Percentiles rank a stretch among this genome's conserved stretches.
Evolutionary conservation across 2,888 invertebrate genomes (phyloP).

Genomic region (Alsophila aescularia): DNA sequence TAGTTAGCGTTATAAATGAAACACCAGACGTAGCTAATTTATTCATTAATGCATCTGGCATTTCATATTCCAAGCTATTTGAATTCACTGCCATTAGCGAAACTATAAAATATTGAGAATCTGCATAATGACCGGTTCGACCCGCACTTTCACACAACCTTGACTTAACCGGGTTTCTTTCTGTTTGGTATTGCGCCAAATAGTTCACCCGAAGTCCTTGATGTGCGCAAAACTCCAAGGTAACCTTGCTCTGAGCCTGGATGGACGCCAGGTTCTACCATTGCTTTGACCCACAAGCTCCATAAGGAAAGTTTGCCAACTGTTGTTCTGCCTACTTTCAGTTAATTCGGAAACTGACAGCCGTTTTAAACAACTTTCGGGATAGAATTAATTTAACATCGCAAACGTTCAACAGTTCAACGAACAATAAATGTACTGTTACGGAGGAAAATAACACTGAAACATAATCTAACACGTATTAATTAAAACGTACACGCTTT

Average conservation of each 20-base stretch:
- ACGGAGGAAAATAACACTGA: not conserved
- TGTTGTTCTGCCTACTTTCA: slow-evolving; percentile 25
- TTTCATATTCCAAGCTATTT: slow-evolving; percentile 20
- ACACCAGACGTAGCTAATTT: slow-evolving; percentile 22
- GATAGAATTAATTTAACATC: slow-evolving; percentile 16
- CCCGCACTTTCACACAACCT: slow-evolving; percentile 47
- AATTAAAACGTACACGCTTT: slow-evolving; percentile 19
- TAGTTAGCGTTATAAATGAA: not conserved
- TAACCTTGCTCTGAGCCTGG: slow-evolving; percentile 49
- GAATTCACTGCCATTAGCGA: slow-evolving; percentile 14
- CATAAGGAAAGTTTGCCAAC: slow-evolving; percentile 31
- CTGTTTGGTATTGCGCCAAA: slow-evolving; percentile 50
- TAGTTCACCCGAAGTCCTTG: slow-evolving; percentile 35
- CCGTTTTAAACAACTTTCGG: slow-evolving; percentile 19
- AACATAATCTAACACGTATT: slow-evolving; percentile 2
- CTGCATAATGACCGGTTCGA: slow-evolving; percentile 29
- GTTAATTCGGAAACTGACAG: slow-evolving; percentile 20
- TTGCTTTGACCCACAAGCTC: slow-evolving; percentile 50
- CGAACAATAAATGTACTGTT: not conserved
- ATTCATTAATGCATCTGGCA: slow-evolving; percentile 28
- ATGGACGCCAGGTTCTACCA: slow-evolving; percentile 47
- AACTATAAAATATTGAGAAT: slow-evolving; percentile 18
- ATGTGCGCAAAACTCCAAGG: slow-evolving; percentile 37
- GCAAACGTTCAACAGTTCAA: slow-evolving; percentile 2
- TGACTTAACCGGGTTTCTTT: slow-evolving; percentile 44